Base-by-base conservation (phyloP, 2,113 vertebrate genomes). In the Megalops atlanticus region DNA sequence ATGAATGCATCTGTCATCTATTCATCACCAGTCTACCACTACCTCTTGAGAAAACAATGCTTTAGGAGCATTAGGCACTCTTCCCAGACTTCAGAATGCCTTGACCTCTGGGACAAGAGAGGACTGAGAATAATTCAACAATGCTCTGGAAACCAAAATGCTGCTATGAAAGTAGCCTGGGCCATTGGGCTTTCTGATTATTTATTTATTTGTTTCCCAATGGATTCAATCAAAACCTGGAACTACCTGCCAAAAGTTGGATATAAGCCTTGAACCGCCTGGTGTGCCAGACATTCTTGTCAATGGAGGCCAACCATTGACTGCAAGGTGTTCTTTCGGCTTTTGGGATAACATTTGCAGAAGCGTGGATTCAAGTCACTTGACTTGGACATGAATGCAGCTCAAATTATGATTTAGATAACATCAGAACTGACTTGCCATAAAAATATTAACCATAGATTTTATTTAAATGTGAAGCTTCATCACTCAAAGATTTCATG, bases 1-100 rank as follows among this genome's bases (percentile, higher is more conserved):
- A 76, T 71, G 58, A 77, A 47, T 70, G 43, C 43, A 41, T 64
- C 38, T 82, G 81, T 77, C 83, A 73, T 73, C 47, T 74, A 78
- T 64, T 76, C 81, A 73, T 82, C 45, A 54, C 47, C 14, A 64
- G 74, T 85, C 79, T 74, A 38, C 85, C 71, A 72, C 39, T 71
- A 77, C 79, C 77, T 83, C 41, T 74, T 74, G 81, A 80, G 36
- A 82, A 72, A 79, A 85, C 83, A 87, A 81, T 77, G 35, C 64
- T 38, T 58, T 47, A 54, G 54, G 75, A 41, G 47, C 54, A 35
- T 79, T 45, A 52, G 36, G 77, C 68, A 68, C 58, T 21, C 31
- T 77, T 71, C 64, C 68, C 81, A 81, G 83, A 74, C 80, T 83
- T 73, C 79, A 70, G 68, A 72, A 49, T 35, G 27, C 79, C 73